A percentile compares a stretch with the other conserved stretches of the same genome.
Conservation (phyloP, 2,888 invertebrate species). For the Stegana nigrithorax region DNA sequence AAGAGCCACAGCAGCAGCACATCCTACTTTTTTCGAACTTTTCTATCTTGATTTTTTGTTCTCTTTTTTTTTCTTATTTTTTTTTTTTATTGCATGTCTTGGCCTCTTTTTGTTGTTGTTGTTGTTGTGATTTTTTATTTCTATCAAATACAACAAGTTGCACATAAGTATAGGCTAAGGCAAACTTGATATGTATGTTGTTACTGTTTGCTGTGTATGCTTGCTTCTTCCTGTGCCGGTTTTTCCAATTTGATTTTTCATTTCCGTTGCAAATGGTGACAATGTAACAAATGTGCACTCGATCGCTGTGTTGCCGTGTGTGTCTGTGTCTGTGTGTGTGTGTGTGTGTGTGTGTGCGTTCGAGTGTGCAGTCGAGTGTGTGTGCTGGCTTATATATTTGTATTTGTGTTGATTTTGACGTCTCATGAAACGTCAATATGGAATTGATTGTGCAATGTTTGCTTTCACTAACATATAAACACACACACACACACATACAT, state of each 20-base stretch:
- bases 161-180: too few species aligned
- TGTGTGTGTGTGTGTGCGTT: conserved; percentile 27
- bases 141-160: too few species aligned
- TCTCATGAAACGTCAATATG: conserved; percentile 58
- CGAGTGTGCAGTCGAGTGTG: conserved; percentile 33
- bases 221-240: conserved; percentile 49
- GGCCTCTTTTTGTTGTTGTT: too few species aligned
- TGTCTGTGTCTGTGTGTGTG: conserved; percentile 10
- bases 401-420: conserved; percentile 49
- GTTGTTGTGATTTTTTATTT: not conserved
- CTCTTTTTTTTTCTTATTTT: not conserved
- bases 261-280: conserved; percentile 65
- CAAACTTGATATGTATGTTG: too few species aligned
- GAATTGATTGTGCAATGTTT: conserved; percentile 39
- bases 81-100: conserved; percentile 1
- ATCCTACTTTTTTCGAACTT: not conserved
- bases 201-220: too few species aligned
- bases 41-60: not conserved
- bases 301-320: conserved; percentile 10
- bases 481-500: too few species aligned
- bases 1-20: conserved; percentile 20
- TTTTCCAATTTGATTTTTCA: conserved; percentile 67
- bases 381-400: conserved; percentile 21
- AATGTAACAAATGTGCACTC: conserved; percentile 36
- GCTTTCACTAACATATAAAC: not conserved